These are phyloP conservation scores for Sebastes baramenuke DNA, from an alignment of 2,797 vertebrate genomes.

Conservation along the genomic window DNA sequence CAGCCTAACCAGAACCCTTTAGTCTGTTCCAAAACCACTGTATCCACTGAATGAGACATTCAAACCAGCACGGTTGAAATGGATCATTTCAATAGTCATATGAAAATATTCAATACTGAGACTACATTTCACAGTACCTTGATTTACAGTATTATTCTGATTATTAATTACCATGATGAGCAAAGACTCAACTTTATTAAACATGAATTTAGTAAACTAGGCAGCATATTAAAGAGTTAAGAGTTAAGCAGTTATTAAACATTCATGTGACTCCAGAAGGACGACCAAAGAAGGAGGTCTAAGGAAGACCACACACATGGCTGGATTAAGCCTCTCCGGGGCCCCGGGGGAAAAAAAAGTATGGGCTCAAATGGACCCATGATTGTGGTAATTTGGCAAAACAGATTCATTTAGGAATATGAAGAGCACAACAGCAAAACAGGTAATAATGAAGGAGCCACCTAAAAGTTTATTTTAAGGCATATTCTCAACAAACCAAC, in stretches of 20 bases:
- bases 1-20: slow-evolving; percentile 29
- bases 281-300: not conserved
- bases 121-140: not conserved
- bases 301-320: slow-evolving; percentile 41
- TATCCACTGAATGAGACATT: not conserved
- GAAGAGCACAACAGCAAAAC: not conserved
- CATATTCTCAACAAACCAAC: not conserved
- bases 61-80: not conserved
- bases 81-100: not conserved
- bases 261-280: not conserved
- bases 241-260: not conserved
- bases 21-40: slow-evolving; percentile 25
- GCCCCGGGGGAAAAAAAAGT: not conserved
- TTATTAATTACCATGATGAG: not conserved
- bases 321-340: slow-evolving; percentile 5
- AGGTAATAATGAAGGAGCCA: not conserved
- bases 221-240: not conserved
- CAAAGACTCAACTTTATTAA: not conserved
- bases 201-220: not conserved
- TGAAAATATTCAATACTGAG: not conserved
- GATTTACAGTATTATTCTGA: not conserved
- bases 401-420: not conserved
- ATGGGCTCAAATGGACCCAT: not conserved
- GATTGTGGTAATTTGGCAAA: not conserved
- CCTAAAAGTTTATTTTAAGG: not conserved